These are phyloP conservation scores for Smittia sp. DNA, from an alignment of 2,888 invertebrate species.

Conservation along the genomic window DNA sequence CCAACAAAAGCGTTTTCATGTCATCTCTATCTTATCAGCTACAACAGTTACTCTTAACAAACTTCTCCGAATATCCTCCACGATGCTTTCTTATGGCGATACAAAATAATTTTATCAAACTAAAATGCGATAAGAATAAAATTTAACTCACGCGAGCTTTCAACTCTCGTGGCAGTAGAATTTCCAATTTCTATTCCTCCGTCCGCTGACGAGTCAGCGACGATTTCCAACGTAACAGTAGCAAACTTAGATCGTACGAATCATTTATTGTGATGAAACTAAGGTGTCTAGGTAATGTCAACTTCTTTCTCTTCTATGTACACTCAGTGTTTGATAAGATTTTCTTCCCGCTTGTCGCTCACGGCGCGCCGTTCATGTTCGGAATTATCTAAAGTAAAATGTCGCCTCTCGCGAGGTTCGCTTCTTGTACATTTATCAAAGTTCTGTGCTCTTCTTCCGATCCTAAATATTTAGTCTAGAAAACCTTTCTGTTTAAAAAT, in stretches of 20 bases:
- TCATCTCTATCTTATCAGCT: background rate
- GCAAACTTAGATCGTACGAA: too few relatives aligned
- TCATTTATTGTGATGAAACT: slow-evolving; percentile 6
- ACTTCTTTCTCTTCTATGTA: background rate
- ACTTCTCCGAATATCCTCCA: background rate
- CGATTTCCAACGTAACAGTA: background rate
- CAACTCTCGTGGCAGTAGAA: background rate
- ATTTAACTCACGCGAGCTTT: background rate
- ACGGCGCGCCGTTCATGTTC: background rate
- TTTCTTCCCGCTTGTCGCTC: background rate
- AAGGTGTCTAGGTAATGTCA: slow-evolving; percentile 7
- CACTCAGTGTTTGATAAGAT: background rate
- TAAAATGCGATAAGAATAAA: background rate
- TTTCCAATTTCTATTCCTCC: background rate
- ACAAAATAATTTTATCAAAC: slow-evolving; percentile 1
- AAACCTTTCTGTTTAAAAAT: slow-evolving; percentile 2
- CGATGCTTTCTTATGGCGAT: background rate
- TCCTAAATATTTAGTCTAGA: slow-evolving; percentile 5
- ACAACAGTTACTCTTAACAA: slow-evolving; percentile 22
- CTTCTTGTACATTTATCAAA: slow-evolving; percentile 20
- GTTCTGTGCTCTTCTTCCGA: slow-evolving; percentile 9
- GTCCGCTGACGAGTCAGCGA: too few relatives aligned
- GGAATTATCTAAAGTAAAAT: slow-evolving; percentile 7
- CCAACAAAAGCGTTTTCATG: background rate
- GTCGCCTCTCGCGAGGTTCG: background rate